Evolutionary conservation across 2,797 vertebrate species (phyloP).

Genomic region (Sciurus vulgaris): DNA sequence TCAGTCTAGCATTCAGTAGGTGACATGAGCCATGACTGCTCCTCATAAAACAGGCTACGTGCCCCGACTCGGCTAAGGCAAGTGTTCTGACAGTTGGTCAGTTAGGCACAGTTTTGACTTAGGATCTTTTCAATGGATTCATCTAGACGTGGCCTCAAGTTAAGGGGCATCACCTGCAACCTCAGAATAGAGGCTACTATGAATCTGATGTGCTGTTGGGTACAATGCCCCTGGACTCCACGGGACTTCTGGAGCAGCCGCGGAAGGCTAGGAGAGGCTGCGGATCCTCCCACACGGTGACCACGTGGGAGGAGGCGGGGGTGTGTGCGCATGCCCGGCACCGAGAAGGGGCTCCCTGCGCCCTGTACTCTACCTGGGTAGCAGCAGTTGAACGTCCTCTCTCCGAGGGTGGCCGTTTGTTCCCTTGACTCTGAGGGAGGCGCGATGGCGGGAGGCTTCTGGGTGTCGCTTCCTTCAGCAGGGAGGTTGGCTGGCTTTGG

Average conservation of each 20-base stretch:
- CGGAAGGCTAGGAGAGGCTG: rapidly evolving
- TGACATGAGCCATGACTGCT: no score
- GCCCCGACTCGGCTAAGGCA: no score
- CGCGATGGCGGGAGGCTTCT: rapidly evolving
- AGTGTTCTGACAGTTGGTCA: not conserved
- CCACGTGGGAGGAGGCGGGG: rapidly evolving
- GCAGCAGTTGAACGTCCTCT: constrained; percentile 80
- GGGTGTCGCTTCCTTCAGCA: not conserved
- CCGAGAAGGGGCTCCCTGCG: rapidly evolving
- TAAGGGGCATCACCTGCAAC: not conserved
- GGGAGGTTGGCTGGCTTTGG: not conserved
- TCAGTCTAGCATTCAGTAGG: not conserved
- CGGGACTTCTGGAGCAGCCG: rapidly evolving
- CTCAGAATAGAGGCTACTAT: not conserved
- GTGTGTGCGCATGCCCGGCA: rapidly evolving
- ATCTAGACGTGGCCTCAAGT: not conserved
- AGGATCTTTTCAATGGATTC: not conserved
- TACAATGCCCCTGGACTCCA: rapidly evolving
- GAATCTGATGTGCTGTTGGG: rapidly evolving
- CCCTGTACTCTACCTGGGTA: constrained; percentile 73
- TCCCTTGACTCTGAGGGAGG: constrained; percentile 57
- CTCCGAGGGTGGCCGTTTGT: constrained; percentile 42
- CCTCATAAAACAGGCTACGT: not conserved
- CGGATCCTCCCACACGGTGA: rapidly evolving
- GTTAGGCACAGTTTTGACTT: not conserved